These are phyloP conservation scores for Xenentodon cancila DNA, from an alignment of 2,797 vertebrate genomes.

Conservation along the genomic window DNA sequence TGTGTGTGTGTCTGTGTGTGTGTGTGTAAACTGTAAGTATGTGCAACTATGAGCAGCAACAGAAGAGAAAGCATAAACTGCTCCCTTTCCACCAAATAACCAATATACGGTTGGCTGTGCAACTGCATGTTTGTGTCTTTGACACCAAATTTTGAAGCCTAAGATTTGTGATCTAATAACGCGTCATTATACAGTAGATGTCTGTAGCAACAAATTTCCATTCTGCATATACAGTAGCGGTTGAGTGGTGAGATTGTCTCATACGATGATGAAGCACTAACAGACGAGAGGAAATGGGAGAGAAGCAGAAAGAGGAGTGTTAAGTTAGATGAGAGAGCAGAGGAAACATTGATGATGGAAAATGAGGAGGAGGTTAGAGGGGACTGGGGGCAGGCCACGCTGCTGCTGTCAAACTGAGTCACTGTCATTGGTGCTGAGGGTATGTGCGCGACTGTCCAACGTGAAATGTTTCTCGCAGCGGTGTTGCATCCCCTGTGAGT, in stretches of 20 bases:
- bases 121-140: not conserved
- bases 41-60: not conserved
- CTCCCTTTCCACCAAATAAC: not conserved
- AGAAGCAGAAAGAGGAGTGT: not conserved
- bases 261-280: not conserved
- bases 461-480: conserved; percentile 55
- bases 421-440: conserved; percentile 45
- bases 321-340: conserved; percentile 1
- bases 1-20: too few relatives aligned
- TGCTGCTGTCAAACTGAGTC: conserved; percentile 68
- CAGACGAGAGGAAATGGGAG: not conserved
- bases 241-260: not conserved
- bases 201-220: too few relatives aligned
- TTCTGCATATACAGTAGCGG: too few relatives aligned
- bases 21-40: not conserved
- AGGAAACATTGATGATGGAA: conserved; percentile 2
- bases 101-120: too few relatives aligned
- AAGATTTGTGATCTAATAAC: too few relatives aligned
- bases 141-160: not conserved
- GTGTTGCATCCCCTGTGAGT: conserved; percentile 29
- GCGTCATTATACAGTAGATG: too few relatives aligned
- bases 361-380: conserved; percentile 39
- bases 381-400: conserved; percentile 49
- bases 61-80: conserved; percentile 7
- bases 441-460: conserved; percentile 44